These are phyloP conservation scores for Labroides dimidiatus DNA, from an alignment of 2,797 vertebrate species.

Conservation along the genomic window DNA sequence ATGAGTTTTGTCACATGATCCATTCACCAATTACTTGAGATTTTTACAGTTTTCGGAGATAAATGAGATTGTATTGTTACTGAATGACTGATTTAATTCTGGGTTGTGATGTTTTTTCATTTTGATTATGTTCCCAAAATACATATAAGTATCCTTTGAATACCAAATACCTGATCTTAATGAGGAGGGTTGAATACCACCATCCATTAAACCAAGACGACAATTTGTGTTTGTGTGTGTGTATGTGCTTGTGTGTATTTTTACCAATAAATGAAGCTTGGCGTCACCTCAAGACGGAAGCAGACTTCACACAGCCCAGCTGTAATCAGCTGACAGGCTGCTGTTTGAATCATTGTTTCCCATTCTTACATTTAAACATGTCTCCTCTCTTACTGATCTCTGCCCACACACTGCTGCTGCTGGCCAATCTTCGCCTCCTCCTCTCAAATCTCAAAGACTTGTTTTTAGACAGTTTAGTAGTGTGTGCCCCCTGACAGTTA, in stretches of 20 bases:
- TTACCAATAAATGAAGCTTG: no score
- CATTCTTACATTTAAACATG: no score
- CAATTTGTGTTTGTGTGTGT: slow-evolving; percentile 52
- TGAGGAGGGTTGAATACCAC: slow-evolving; percentile 62
- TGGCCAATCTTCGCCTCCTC: no score
- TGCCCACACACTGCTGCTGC: no score
- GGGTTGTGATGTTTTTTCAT: slow-evolving; percentile 40
- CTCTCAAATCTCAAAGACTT: no score
- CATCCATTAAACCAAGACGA: slow-evolving; percentile 73
- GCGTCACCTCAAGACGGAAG: no score
- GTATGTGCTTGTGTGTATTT: neutral
- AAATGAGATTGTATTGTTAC: slow-evolving; percentile 51
- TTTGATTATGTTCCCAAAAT: slow-evolving; percentile 56
- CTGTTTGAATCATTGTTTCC: no score
- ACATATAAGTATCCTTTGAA: slow-evolving; percentile 55
- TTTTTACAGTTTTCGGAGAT: slow-evolving; percentile 53
- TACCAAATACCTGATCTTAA: slow-evolving; percentile 70
- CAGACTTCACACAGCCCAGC: no score
- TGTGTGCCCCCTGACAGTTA: no score
- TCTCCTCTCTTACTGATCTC: no score
- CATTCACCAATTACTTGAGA: slow-evolving; percentile 69
- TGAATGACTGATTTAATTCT: slow-evolving; percentile 49
- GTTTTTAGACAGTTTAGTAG: no score
- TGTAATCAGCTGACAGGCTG: no score
- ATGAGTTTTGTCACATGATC: slow-evolving; percentile 56